Evolutionary conservation across 1,140 invertebrate genomes (phyloP), one percentile per base, ranked within the genome.

Genomic region (Macrobrachium rosenbergii): DNA sequence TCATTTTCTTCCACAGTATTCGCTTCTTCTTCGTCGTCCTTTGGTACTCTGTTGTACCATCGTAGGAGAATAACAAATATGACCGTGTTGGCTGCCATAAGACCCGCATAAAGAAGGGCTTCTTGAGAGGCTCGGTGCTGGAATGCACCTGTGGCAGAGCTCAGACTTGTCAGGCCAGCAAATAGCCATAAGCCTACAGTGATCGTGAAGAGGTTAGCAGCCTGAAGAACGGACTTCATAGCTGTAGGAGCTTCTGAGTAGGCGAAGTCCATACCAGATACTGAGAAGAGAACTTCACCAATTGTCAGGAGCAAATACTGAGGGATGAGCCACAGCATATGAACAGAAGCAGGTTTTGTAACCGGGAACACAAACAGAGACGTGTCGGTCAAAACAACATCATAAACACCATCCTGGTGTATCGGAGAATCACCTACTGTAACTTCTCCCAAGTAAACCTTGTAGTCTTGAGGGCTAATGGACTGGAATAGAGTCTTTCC

Each of bases 221-320:
- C 96, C 91, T 97, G 95, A 60, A 99, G 92, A 0, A 99, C 94
- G 0, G 97, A 96, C 91, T 98, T 98, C 97, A 99, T 98, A 85
- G 94, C 95, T 23, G 92, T 91, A 0, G 98, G 98, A 0, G 97
- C 96, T 93, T 98, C 94, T 37, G 94, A 93, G 91, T 98, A 99
- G 0, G 97, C 96, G 92, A 99, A 99, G 90, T 98, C 96, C 28
- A 98, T 93, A 14, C 97, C 97, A 0, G 97, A 98, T 17, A 99
- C 94, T 0, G 96, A 97, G 91, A 98, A 98, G 92, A 99, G 94
- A 43, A 98, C 93, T 92, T 96, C 96, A 12, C 94, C 97, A 87
- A 95, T 93, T 0, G 97, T 98, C 88, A 98, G 95, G 0, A 98
- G 92, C 23, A 98, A 91, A 91, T 97, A 97, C 91, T 98, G 97